Base-by-base conservation (phyloP, 2,113 vertebrate genomes). In the Neoarius graeffei region DNA sequence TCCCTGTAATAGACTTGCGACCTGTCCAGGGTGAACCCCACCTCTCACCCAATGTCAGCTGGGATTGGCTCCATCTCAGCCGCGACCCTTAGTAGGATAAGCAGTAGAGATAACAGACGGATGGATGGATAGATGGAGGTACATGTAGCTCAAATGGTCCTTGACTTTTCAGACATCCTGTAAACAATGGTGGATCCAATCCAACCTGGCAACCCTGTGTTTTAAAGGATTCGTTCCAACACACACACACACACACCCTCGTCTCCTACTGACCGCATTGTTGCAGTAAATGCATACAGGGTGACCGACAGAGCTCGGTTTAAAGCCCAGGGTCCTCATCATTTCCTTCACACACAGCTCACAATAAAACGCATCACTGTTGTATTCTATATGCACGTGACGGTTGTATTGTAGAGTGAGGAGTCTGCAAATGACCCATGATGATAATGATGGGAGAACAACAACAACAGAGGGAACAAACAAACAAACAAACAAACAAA, bases 151-250 rank as follows among this genome's bases (percentile, higher is more conserved):
- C 8, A 54, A 54, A 42, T 42, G 52, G 48, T 25, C n/a, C 23
- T 27, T 7, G 25, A 79, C 6, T 27, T 14, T 79, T 79, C 19
- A 52, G 20, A 54, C 50, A 79, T 8, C 7, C 15, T 57, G 56
- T 35, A 81, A 81, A 5, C 15, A 11, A 30, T 30, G 17, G 27
- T 35, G 79, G 15, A 81, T 35, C 1, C 5, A 59, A 35, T 35
- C 56, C n/a, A 81, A 81, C 27, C 17, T 81, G 79, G 79, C 79
- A 81, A 81, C 79, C 79, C 56, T 59, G 27, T 30, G 79, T 81
- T 81, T 81, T 35, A 42, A 59, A 56, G 76, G 42, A 57, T 30
- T 57, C 52, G 25, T 57, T 56, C 13, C 25, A 57, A 15, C 50
- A n/a, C 77, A 30, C 52, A 27, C 74, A 27, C 76, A 54, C 9